Base-by-base conservation (phyloP, 1,140 invertebrate species). In the Cecropterus lyciades region DNA sequence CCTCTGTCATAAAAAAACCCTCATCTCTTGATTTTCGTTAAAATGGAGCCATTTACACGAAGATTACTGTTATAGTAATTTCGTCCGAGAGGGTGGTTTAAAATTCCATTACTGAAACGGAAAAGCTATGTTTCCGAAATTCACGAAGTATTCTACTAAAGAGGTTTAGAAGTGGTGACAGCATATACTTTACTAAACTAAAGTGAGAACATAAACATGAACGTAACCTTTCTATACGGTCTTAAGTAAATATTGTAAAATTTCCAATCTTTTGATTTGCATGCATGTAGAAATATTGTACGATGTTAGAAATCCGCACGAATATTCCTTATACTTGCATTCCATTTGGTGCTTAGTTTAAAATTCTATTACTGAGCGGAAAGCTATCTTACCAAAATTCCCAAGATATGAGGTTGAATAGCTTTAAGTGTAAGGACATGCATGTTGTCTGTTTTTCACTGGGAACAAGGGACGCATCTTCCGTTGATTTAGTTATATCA, bases 91-190 rank as follows among this genome's bases (percentile, higher is more conserved):
- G 60, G 52, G 57, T 69, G 46, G 67, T 69, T 68, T 69, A 64
- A 69, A 69, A 64, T 69, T 64, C 60, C 67, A 69, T 64, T 69
- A 69, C 63, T 69, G 60, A 69, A 62, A 30, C 52, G 45, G 56
- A n/a, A 56, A 72, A 62, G 57, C 55, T 52, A 59, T 67, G 55
- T 67, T 67, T 67, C 17, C 55, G 17, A 69, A 62, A 62, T 56
- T 56, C 57, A 48, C 45, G 57, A 62, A 45, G 49, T 62, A 62
- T 62, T 62, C 16, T 16, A 20, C 46, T 62, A 43, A 62, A 62
- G 37, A 37, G 57, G n/a, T 62, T 62, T 62, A 24, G 33, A 62
- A 49, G 15, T 62, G 30, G 46, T 27, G 16, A 49, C 27, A 49
- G 45, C 57, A 37, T 49, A 33, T 62, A 45, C 37, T 62, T 62